Base-by-base conservation (phyloP, 2,888 invertebrate species). In the Chaitophorus viminalis region DNA sequence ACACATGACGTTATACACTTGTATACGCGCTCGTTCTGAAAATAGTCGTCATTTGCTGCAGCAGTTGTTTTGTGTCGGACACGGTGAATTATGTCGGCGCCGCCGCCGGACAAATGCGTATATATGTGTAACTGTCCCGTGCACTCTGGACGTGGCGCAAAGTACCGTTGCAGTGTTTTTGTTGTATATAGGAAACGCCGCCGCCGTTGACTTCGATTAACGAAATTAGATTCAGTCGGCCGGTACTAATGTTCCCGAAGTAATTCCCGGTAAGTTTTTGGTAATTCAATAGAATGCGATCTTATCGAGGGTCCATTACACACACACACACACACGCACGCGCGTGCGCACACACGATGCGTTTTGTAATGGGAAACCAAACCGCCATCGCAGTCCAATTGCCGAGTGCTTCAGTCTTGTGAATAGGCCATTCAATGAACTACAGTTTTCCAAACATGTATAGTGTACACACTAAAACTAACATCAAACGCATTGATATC, bases 281-380 rank as follows among this genome's bases (percentile, higher is more conserved):
- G 82, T 74, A 82, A 82, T 82, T 74, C 82, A 82, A 82, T 82
- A 74, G 54, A 72, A 46, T 36, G 81, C 81, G 82, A 82, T 82
- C 68, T 82, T 82, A 82, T 82, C 81, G 68, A 46, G 82, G 72
- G 72, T 52, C 74, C 52, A 74, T 82, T 54, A 74, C 82, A 36
- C 82, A 33, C 68, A 68, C 68, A 21, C 54, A 21, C 54, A 21
- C 54, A 21, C 54, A 74, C 82, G 18, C 82, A 33, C 68, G 6
- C 68, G 5, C 54, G 21, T 21, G 21, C 54, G 60, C 60, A 25
- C 60, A 6, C 60, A 21, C 60, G 18, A 46, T 65, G 70, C 70
- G 68, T 82, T 70, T 68, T 29, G n/a, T 54, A 74, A 82, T 74
- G 54, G 74, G 52, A 82, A 82, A 72, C 82, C 54, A 82, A 82